These are phyloP conservation scores for Sinohyriopsis cumingii DNA, from an alignment of 2,888 invertebrate species.

Conservation along the genomic window DNA sequence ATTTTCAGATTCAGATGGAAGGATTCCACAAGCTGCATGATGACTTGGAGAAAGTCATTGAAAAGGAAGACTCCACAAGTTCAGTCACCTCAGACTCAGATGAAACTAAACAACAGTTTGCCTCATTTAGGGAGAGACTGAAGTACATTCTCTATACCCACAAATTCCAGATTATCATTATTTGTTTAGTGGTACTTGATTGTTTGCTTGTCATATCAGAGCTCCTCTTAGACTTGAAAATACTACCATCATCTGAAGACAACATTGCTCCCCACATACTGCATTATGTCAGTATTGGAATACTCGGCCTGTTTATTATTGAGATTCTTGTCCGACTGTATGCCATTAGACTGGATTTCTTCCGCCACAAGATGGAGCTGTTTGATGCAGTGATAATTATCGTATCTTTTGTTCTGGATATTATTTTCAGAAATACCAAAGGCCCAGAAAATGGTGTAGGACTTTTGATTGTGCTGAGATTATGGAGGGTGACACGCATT, in stretches of 20 bases:
- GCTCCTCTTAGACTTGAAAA: slow-evolving; percentile 70
- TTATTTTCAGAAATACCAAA: slow-evolving; percentile 65
- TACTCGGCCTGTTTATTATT: slow-evolving; percentile 69
- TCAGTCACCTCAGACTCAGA: slow-evolving; percentile 67
- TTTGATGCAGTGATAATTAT: slow-evolving; percentile 72
- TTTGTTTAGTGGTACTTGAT: slow-evolving; percentile 71
- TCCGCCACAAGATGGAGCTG: slow-evolving; percentile 71
- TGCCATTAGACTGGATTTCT: slow-evolving; percentile 69
- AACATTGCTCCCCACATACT: slow-evolving; percentile 62
- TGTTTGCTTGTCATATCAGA: slow-evolving; percentile 71
- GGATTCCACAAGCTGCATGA: slow-evolving; percentile 68
- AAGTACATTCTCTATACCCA: slow-evolving; percentile 57
- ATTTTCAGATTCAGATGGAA: slow-evolving; percentile 65
- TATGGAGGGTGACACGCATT: slow-evolving; percentile 73
- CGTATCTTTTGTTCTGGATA: slow-evolving; percentile 70
- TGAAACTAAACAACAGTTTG: slow-evolving; percentile 52
- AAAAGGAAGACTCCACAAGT: slow-evolving; percentile 66
- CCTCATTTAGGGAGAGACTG: slow-evolving; percentile 52
- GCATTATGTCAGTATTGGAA: slow-evolving; percentile 68
- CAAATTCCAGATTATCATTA: slow-evolving; percentile 68
- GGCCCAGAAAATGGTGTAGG: slow-evolving; percentile 68
- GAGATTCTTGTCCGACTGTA: slow-evolving; percentile 69
- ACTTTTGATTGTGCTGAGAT: slow-evolving; percentile 70
- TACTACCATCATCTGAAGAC: slow-evolving; percentile 50
- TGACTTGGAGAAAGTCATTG: slow-evolving; percentile 68